Evolutionary conservation across 2,888 invertebrate species (phyloP).

Genomic region (Clistopyga incitator): DNA sequence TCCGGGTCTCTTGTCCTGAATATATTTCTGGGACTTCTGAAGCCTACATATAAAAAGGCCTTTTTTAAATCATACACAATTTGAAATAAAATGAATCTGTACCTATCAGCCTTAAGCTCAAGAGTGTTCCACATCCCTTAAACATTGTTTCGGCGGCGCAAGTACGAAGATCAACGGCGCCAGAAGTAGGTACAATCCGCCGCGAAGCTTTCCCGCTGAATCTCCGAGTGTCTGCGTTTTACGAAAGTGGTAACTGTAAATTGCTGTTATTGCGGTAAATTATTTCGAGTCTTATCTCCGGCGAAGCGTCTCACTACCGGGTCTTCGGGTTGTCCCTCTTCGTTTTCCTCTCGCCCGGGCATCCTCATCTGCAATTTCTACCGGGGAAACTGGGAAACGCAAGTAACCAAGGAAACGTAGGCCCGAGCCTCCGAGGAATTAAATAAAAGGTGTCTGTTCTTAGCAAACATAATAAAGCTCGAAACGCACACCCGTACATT

Average conservation of each 20-base stretch:
- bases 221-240: background rate
- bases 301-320: background rate
- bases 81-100: too few relatives aligned
- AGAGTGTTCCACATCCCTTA: background rate
- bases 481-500: background rate
- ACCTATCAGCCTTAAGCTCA: background rate
- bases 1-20: too few relatives aligned
- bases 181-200: background rate
- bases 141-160: background rate
- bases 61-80: too few relatives aligned
- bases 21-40: too few relatives aligned
- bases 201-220: background rate
- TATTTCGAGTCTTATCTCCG: slow-evolving; percentile 41
- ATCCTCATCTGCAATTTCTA: background rate
- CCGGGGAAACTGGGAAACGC: background rate
- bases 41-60: too few relatives aligned
- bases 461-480: slow-evolving; percentile 25
- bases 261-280: slow-evolving; percentile 35
- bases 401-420: slow-evolving; percentile 2
- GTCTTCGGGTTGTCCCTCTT: background rate
- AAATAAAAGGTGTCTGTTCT: slow-evolving; percentile 29
- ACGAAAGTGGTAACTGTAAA: slow-evolving; percentile 30
- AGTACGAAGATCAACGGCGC: background rate
- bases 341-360: background rate
- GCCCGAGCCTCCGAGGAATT: slow-evolving; percentile 1